Evolutionary conservation across 2,113 vertebrate genomes (phyloP), one percentile per base, ranked within the genome.

Genomic region (Melanerpes aurifrons): DNA sequence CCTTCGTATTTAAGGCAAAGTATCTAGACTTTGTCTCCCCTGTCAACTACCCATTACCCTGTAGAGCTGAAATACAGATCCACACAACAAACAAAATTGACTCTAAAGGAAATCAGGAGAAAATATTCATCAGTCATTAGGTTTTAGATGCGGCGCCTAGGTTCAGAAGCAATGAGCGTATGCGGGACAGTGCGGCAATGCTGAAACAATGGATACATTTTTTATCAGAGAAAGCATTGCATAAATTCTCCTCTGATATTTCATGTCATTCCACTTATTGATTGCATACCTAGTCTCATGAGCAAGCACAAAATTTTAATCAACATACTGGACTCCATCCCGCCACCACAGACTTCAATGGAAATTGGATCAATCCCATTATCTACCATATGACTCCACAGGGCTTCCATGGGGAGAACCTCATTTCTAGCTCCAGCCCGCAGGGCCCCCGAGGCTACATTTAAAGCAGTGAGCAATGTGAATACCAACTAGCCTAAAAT

Each of bases 291-390:
- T 40, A 92, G 72, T 82, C 93, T 94, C 91, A 91, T 83, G 85
- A 96, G 93, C 79, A 96, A 94, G 91, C 90, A 96, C 82, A 94
- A 93, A 92, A 96, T 92, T 96, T 94, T 95, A 95, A 96, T 95
- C 95, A 94, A 92, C 79, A 63, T 92, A 74, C 95, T 95, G 96
- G 94, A 96, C 95, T 94, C 79, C 64, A 69, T 94, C 94, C 85
- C 1, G 1, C 85, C 79, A 88, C 91, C 73, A 69, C 75, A 88
- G 94, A 95, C 85, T 94, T 96, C 91, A 90, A 0, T 91, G 85
- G 89, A 96, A 94, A 96, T 95, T 90, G 96, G 93, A 96, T 96
- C 95, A 94, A 94, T 95, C 94, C 95, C 85, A 94, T 96, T 95
- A 96, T 92, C 93, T 94, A 86, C 96, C 93, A 84, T 95, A 91